Percentiles rank a stretch among this genome's conserved stretches.
Conservation (phyloP, 1,140 invertebrate species). For the Danaus melanippus region DNA sequence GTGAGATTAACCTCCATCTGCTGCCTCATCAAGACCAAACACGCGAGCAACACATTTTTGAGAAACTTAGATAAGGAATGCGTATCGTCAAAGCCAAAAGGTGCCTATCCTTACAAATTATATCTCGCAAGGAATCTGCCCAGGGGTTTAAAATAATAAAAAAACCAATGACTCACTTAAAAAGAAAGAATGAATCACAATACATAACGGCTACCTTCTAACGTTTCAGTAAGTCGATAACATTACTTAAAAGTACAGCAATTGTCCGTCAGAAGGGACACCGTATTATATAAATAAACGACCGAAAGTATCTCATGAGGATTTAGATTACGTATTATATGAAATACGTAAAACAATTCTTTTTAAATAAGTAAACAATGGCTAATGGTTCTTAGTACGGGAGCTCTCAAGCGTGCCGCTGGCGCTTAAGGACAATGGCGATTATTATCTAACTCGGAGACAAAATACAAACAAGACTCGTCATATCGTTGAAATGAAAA, state of each 20-base stretch:
- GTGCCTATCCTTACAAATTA: constrained; percentile 19
- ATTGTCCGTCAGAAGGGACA: constrained; percentile 26
- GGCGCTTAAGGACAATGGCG: constrained; percentile 46
- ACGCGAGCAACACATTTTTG: too few species aligned
- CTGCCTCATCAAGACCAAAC: too few species aligned
- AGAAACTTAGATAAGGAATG: constrained; percentile 12
- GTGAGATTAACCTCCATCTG: too few species aligned
- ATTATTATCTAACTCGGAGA: constrained; percentile 40
- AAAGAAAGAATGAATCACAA: constrained; percentile 42
- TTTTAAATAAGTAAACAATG: constrained; percentile 28
- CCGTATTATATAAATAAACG: constrained; percentile 22
- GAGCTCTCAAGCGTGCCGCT: constrained; percentile 36
- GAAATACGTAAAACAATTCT: constrained; percentile 32
- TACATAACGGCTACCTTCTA: constrained; percentile 41
- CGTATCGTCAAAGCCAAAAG: constrained; percentile 11
- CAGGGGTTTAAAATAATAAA: constrained; percentile 20
- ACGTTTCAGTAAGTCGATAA: constrained; percentile 42
- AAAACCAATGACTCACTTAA: constrained; percentile 37
- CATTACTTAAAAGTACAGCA: constrained; percentile 18
- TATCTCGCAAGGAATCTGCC: constrained; percentile 23
- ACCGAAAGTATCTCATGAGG: constrained; percentile 25
- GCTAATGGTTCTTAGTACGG: constrained; percentile 40
- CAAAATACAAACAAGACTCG: constrained; percentile 44
- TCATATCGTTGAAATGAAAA: constrained; percentile 40
- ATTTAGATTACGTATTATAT: constrained; percentile 26